Conservation (phyloP, 1,140 invertebrate genomes). For the Rhizoglyphus robini region DNA sequence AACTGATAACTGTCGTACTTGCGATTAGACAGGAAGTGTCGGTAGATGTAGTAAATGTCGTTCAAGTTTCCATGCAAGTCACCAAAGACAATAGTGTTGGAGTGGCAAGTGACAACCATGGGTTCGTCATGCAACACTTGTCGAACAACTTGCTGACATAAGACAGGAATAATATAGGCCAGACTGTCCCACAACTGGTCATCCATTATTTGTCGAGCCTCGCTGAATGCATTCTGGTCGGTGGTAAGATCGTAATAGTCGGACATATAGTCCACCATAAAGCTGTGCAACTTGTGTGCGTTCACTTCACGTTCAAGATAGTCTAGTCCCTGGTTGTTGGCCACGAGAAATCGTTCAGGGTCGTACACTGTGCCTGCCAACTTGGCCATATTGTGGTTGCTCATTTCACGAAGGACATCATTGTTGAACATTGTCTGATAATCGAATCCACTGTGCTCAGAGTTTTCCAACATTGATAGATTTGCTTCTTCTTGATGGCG, state of each 20-base stretch:
- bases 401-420: not conserved
- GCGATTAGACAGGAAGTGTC: conserved; percentile 44
- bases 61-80: conserved; percentile 48
- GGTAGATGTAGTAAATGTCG: conserved; percentile 46
- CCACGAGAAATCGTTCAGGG: not conserved
- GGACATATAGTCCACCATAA: not conserved
- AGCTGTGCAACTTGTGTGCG: not conserved
- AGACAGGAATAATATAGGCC: not conserved
- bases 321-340: not conserved
- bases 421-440: not conserved
- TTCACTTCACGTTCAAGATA: not conserved
- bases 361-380: not conserved
- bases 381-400: not conserved
- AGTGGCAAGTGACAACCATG: not conserved
- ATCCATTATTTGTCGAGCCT: not conserved
- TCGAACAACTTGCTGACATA: not conserved
- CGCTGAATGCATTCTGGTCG: not conserved
- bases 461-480: not conserved
- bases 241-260: not conserved
- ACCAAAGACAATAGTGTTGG: not conserved
- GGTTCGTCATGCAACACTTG: not conserved
- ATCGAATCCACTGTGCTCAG: not conserved
- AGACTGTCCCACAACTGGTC: not conserved
- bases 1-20: conserved; percentile 43
- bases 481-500: not conserved